These are phyloP conservation scores for Nyctibius bracteatus DNA, from an alignment of 2,113 vertebrate species.

Conservation along the genomic window DNA sequence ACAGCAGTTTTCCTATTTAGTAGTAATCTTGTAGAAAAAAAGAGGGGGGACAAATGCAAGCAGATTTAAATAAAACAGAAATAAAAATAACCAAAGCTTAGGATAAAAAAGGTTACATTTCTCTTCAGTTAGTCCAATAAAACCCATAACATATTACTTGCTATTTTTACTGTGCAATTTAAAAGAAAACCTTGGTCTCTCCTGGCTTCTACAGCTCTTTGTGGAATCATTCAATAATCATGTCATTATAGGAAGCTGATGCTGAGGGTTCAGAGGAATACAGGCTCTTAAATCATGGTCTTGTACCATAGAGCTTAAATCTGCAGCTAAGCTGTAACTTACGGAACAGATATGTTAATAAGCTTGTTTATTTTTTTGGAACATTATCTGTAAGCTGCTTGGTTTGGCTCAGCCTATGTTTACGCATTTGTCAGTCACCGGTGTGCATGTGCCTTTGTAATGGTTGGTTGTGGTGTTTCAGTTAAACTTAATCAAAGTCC, in stretches of 20 bases:
- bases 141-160: not conserved
- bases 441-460: not conserved
- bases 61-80: not conserved
- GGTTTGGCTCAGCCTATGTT: not conserved
- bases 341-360: not conserved
- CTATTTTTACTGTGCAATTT: not conserved
- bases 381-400: not conserved
- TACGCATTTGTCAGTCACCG: not conserved
- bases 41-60: not conserved
- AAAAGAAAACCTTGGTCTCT: not conserved
- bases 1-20: not conserved
- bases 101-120: not conserved
- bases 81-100: not conserved
- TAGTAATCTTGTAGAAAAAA: not conserved
- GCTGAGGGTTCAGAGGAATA: not conserved
- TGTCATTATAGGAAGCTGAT: not conserved
- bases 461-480: not conserved
- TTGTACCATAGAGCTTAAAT: not conserved
- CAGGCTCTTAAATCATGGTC: not conserved
- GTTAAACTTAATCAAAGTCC: not conserved
- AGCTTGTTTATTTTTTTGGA: not conserved
- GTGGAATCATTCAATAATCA: not conserved
- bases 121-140: not conserved
- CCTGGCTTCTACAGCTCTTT: not conserved
- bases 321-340: not conserved